Conservation (phyloP, 2,113 vertebrate genomes). For the Actenoides lindsayi region DNA sequence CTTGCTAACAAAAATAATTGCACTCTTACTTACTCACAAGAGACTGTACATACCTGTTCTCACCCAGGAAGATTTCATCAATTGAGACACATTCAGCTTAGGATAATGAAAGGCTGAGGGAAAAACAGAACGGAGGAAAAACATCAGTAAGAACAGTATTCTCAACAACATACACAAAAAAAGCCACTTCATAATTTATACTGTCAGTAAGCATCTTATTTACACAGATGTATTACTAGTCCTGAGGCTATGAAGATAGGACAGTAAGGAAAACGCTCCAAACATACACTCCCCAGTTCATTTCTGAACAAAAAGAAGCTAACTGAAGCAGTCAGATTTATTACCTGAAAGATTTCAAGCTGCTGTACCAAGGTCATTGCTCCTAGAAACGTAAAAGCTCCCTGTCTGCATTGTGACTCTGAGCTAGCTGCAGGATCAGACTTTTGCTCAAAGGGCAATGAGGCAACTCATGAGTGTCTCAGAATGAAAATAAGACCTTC, state of each 20-base stretch:
- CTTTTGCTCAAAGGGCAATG: neutral
- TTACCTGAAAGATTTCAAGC: slow-evolving; percentile 4
- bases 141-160: neutral
- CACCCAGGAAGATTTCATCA: slow-evolving; percentile 94
- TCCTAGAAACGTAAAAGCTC: slow-evolving; percentile 7
- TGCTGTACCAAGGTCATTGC: neutral
- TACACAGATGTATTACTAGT: neutral
- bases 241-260: slow-evolving; percentile 9
- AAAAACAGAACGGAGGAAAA: neutral
- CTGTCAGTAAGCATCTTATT: slow-evolving; percentile 44
- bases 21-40: neutral
- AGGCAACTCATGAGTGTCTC: neutral
- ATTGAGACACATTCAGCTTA: slow-evolving; percentile 88
- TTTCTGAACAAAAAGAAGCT: neutral
- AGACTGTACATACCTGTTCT: slow-evolving; percentile 86
- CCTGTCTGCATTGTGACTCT: neutral
- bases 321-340: slow-evolving; percentile 25
- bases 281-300: neutral
- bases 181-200: slow-evolving; percentile 32
- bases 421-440: neutral
- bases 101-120: slow-evolving; percentile 91
- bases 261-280: neutral
- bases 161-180: neutral
- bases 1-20: neutral
- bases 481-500: neutral